Percentiles rank a stretch among this genome's conserved stretches.
These are phyloP conservation scores for Microplitis deprimator DNA, from an alignment of 2,888 invertebrate genomes.

Conservation along the genomic window DNA sequence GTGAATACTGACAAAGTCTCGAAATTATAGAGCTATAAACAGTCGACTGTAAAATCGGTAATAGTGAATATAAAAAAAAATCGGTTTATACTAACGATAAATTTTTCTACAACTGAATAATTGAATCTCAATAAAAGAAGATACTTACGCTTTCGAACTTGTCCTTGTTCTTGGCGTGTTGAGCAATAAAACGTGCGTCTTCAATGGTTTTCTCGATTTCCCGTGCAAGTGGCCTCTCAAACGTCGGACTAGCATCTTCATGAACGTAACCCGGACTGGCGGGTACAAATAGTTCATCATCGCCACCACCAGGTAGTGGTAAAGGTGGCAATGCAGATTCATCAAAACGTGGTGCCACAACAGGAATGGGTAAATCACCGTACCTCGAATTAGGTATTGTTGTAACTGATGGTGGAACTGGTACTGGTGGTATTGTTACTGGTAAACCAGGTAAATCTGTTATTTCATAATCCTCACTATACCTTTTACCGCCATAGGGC, in stretches of 20 bases:
- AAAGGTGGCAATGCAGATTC: slow-evolving; percentile 79
- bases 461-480: slow-evolving; percentile 82
- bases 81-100: background rate
- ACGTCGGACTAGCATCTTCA: slow-evolving; percentile 82
- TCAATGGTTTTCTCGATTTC: slow-evolving; percentile 94
- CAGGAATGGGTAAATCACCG: slow-evolving; percentile 73
- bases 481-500: slow-evolving; percentile 74
- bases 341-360: slow-evolving; percentile 73
- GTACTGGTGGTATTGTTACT: slow-evolving; percentile 41
- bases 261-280: slow-evolving; percentile 75
- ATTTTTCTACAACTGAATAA: too few relatives aligned
- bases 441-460: slow-evolving; percentile 66
- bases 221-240: slow-evolving; percentile 85
- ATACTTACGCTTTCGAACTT: slow-evolving; percentile 92
- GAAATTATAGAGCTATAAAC: background rate
- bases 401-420: slow-evolving; percentile 45
- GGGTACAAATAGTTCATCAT: slow-evolving; percentile 88
- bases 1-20: background rate
- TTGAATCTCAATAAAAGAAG: background rate
- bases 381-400: slow-evolving; percentile 46
- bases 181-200: slow-evolving; percentile 94
- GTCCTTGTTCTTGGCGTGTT: slow-evolving; percentile 95
- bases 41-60: background rate
- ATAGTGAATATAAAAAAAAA: background rate
- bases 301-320: slow-evolving; percentile 83